These are phyloP conservation scores for Panthera tigris DNA, from an alignment of 2,113 vertebrate species.

Conservation along the genomic window DNA sequence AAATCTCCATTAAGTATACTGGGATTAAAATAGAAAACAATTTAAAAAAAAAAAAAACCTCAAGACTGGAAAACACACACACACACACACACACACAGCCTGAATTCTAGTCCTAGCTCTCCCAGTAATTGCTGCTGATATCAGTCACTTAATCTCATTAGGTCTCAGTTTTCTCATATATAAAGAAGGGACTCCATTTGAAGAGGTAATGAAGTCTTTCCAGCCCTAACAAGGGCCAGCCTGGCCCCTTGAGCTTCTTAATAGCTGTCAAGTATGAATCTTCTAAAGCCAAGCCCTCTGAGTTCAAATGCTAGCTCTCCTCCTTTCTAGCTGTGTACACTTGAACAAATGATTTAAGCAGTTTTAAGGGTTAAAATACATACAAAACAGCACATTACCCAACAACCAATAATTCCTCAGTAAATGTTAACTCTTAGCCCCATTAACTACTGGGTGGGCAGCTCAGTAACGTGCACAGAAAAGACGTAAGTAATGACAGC, in stretches of 20 bases:
- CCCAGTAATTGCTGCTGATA: background rate
- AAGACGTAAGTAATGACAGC: background rate
- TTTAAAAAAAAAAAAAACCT: background rate
- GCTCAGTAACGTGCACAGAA: background rate
- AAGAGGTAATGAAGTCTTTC: conserved; percentile 1
- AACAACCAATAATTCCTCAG: background rate
- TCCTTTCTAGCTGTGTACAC: background rate
- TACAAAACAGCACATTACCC: background rate
- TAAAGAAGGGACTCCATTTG: background rate
- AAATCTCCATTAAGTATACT: background rate
- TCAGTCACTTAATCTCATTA: background rate
- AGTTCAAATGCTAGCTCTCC: background rate
- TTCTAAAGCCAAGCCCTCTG: background rate
- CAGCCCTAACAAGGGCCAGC: background rate
- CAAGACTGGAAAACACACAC: background rate
- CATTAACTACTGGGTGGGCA: background rate
- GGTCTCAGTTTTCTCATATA: background rate
- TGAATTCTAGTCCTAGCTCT: background rate
- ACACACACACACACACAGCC: background rate
- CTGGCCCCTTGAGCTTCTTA: background rate
- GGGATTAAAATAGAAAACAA: background rate
- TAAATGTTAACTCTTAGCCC: background rate
- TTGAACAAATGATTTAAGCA: background rate
- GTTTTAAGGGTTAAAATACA: conserved; percentile 25
- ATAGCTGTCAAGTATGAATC: background rate